These are phyloP conservation scores for Metallyticus violacea DNA, from an alignment of 2,888 invertebrate genomes.

Conservation along the genomic window DNA sequence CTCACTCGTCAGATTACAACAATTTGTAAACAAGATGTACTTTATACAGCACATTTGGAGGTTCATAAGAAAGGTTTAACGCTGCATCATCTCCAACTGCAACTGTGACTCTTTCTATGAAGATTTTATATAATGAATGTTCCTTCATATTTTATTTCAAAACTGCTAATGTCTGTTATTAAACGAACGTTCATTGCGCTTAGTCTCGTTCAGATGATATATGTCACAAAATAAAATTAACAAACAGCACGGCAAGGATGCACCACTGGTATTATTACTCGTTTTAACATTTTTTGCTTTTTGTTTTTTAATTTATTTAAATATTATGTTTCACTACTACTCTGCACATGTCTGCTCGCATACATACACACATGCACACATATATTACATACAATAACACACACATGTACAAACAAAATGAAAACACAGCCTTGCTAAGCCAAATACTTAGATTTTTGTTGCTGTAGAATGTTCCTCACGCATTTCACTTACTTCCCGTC, in stretches of 20 bases:
- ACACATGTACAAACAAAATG: slow-evolving; percentile 19
- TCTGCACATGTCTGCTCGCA: not conserved
- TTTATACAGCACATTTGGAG: slow-evolving; percentile 2
- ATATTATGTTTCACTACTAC: not conserved
- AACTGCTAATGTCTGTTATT: not conserved
- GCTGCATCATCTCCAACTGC: not conserved
- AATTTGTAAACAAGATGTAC: slow-evolving; percentile 33
- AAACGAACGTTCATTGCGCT: slow-evolving; percentile 10
- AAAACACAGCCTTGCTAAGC: slow-evolving; percentile 60
- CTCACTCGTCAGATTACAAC: slow-evolving; percentile 25
- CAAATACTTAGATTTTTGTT: slow-evolving; percentile 50
- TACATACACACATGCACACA: not conserved
- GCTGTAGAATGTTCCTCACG: slow-evolving; percentile 44
- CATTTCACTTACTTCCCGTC: not conserved
- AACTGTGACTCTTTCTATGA: slow-evolving; percentile 4
- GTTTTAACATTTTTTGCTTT: not conserved
- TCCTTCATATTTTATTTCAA: not conserved
- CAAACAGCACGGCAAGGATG: slow-evolving; percentile 22
- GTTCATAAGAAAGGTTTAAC: slow-evolving; percentile 1
- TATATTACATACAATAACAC: not conserved
- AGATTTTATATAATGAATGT: not conserved
- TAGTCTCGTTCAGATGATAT: slow-evolving; percentile 2
- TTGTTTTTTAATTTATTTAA: not conserved
- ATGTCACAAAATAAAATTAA: slow-evolving; percentile 25
- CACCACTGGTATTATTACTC: slow-evolving; percentile 21